phyloP scores from a whole-genome alignment of 2,888 invertebrate species.

The Drepana falcataria region DNA sequence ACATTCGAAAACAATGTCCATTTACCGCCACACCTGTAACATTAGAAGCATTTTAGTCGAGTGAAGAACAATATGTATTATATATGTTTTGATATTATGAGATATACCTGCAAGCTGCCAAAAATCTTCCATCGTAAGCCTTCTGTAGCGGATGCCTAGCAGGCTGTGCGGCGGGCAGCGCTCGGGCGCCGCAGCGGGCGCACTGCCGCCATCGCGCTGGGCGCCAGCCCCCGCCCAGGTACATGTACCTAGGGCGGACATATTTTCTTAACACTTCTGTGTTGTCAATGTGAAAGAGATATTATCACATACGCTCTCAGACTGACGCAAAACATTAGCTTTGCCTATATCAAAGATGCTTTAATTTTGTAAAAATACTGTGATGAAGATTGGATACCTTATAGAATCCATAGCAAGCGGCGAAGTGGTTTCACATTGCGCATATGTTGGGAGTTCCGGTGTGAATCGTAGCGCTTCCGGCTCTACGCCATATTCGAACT shows the following conservation, averaged over 20 bases:
- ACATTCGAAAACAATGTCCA: slow-evolving; percentile 73
- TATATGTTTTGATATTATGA: neutral
- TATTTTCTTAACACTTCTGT: neutral
- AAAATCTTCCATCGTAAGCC: slow-evolving; percentile 52
- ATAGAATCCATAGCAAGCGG: slow-evolving; percentile 75
- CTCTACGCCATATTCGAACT: slow-evolving; percentile 89
- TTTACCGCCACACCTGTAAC: slow-evolving; percentile 78
- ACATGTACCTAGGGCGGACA: slow-evolving; percentile 54
- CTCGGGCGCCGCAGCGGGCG: slow-evolving; percentile 56
- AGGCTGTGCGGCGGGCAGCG: slow-evolving; percentile 35
- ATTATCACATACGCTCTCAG: no score
- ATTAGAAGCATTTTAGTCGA: slow-evolving; percentile 11
- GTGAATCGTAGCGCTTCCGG: slow-evolving; percentile 86
- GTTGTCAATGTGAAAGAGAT: no score
- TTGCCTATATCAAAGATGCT: no score
- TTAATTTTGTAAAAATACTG: no score
- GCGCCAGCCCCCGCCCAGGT: slow-evolving; percentile 53
- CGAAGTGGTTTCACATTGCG: slow-evolving; percentile 79
- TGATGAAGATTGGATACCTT: slow-evolving; percentile 57
- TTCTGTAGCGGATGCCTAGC: slow-evolving; percentile 47
- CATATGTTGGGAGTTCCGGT: slow-evolving; percentile 78
- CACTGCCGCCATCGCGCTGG: slow-evolving; percentile 52
- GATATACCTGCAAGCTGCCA: slow-evolving; percentile 50
- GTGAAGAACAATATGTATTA: slow-evolving; percentile 2
- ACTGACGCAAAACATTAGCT: no score